These are phyloP conservation scores for Regulus satrapa DNA, from an alignment of 2,113 vertebrate species.

Conservation along the genomic window DNA sequence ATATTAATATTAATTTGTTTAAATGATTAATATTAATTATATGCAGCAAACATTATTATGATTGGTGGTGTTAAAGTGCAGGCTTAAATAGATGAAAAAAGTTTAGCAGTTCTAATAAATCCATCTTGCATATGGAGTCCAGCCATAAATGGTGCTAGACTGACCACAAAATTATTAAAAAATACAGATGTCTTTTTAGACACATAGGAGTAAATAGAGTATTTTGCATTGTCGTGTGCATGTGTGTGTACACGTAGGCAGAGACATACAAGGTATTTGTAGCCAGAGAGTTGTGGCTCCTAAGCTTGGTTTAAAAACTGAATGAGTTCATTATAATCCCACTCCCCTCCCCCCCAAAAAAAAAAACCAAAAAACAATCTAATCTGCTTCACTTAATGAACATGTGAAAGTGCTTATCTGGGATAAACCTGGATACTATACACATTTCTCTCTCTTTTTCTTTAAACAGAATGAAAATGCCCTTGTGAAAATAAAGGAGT, in stretches of 20 bases:
- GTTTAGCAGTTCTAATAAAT: neutral
- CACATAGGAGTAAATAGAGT: neutral
- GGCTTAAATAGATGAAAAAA: neutral
- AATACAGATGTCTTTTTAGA: neutral
- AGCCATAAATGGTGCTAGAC: neutral
- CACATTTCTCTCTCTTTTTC: constrained; percentile 53
- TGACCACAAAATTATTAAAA: neutral
- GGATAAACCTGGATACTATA: constrained; percentile 37
- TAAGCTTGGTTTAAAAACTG: neutral
- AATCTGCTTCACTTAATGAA: constrained; percentile 41
- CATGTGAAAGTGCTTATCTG: constrained; percentile 36
- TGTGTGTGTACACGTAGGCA: too few relatives aligned
- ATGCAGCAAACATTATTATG: too few relatives aligned
- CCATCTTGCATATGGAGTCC: neutral
- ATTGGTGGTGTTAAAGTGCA: neutral
- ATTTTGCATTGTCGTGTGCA: neutral
- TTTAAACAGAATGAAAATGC: constrained; percentile 86
- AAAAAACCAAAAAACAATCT: neutral
- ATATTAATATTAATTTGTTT: too few relatives aligned
- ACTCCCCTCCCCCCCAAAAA: neutral
- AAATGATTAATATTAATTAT: too few relatives aligned
- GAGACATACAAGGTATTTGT: neutral
- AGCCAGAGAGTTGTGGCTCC: neutral
- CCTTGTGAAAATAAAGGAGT: constrained; percentile 87
- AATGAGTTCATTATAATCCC: neutral